Evolutionary conservation across 2,888 invertebrate species (phyloP), one percentile per base, ranked within the genome.

Genomic region (Caradrina kadenii): DNA sequence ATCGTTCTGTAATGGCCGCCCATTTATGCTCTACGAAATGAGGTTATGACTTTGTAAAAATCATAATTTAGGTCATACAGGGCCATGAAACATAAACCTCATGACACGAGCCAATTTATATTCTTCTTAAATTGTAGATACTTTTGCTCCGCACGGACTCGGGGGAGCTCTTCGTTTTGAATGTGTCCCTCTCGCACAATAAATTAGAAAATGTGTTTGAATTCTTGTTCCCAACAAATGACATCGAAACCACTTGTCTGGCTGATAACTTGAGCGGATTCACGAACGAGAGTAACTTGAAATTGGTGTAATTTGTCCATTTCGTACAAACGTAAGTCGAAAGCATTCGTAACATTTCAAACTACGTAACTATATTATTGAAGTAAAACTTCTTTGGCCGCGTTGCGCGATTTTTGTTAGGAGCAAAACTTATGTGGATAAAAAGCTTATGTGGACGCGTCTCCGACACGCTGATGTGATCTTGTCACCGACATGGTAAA

Each of bases 171-270:
- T 72, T 74, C 60, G 8, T 72, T 68, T 69, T 66, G 69, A 81
- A 81, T 83, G 84, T 65, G 56, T 83, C 81, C 84, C 84, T 42
- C 53, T 68, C 48, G 71, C 22, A 54, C 72, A 45, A 81, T 81
- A 81, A 69, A 83, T 81, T 84, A 79, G 63, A 78, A 69, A 83
- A 72, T 69, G 69, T 72, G 75, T 83, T 81, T 69, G 69, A 68
- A 79, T 81, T 63, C 71, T 81, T 74, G 68, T 70, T 79, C 63
- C 53, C 54, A 67, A 81, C 82, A 83, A 81, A 81, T 83, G 74
- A 78, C 67, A 81, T 63, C 56, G 55, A 69, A 70, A 73, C 81
- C 79, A 63, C 71, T 81, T 68, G 60, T 59, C 50, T 69, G 26
- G 63, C 21, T 75, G 63, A 73, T 67, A 67, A 62, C 62, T 58